These are phyloP conservation scores for Momotus momota DNA, from an alignment of 2,797 vertebrate species.

Conservation along the genomic window DNA sequence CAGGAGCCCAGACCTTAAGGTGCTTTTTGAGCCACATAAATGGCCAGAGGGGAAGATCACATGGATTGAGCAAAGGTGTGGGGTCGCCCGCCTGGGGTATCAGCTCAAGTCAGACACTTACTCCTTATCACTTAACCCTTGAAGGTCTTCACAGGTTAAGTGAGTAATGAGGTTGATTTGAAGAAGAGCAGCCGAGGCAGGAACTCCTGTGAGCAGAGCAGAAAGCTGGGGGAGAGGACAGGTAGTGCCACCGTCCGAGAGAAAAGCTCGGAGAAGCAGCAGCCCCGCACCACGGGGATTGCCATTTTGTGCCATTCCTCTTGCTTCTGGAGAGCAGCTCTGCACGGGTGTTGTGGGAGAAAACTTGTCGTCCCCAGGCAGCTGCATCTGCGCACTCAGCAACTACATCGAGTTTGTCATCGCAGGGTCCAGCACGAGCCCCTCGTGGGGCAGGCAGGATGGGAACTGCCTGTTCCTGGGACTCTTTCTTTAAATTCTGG, in stretches of 20 bases:
- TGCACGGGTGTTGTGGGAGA: neutral
- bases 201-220: neutral
- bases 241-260: neutral
- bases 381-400: neutral
- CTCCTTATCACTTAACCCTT: neutral
- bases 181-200: neutral
- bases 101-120: neutral
- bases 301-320: neutral
- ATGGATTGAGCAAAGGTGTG: neutral
- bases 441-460: neutral
- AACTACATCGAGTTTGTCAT: accelerated
- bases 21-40: neutral
- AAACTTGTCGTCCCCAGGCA: neutral
- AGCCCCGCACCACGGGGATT: accelerated
- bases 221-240: neutral
- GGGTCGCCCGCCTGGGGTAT: neutral
- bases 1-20: neutral
- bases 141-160: neutral
- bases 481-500: neutral
- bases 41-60: neutral
- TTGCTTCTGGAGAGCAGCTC: neutral
- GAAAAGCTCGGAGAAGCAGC: neutral
- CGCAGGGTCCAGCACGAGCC: neutral
- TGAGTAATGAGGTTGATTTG: neutral
- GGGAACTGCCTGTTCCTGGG: neutral